Percentiles rank a stretch among this genome's conserved stretches.
phyloP scores from a whole-genome alignment of 2,888 invertebrate species.

The Physocephala rufipes region DNA sequence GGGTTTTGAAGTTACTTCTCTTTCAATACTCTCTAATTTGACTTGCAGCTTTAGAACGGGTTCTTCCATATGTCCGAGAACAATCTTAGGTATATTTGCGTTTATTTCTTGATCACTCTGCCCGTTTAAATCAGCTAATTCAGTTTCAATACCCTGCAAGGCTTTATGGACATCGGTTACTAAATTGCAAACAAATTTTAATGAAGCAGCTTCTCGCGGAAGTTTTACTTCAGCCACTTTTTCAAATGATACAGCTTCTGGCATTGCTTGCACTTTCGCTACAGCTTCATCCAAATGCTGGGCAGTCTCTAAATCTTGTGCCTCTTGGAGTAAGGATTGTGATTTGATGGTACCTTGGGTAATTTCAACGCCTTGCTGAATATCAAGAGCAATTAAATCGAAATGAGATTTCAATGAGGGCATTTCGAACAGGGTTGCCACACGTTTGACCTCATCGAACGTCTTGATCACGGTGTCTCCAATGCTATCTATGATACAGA shows the following conservation, averaged over 20 bases:
- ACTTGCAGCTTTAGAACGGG: slow-evolving; percentile 58
- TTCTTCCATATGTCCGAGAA: slow-evolving; percentile 58
- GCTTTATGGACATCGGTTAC: slow-evolving; percentile 66
- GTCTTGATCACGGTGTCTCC: slow-evolving; percentile 69
- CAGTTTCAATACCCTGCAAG: slow-evolving; percentile 63
- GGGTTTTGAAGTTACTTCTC: slow-evolving; percentile 52
- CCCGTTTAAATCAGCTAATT: slow-evolving; percentile 58
- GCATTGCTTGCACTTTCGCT: slow-evolving; percentile 60
- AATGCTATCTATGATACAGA: slow-evolving; percentile 72
- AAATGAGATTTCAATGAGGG: slow-evolving; percentile 66
- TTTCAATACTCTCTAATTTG: slow-evolving; percentile 57
- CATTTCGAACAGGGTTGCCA: slow-evolving; percentile 67
- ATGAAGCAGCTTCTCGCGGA: slow-evolving; percentile 60
- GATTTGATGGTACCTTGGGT: slow-evolving; percentile 70
- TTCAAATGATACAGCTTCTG: slow-evolving; percentile 59
- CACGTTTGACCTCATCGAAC: slow-evolving; percentile 68
- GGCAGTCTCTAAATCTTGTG: slow-evolving; percentile 64
- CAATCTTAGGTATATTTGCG: slow-evolving; percentile 59
- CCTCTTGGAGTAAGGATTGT: slow-evolving; percentile 69
- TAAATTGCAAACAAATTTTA: slow-evolving; percentile 63
- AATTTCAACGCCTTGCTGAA: slow-evolving; percentile 67
- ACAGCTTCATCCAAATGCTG: slow-evolving; percentile 64
- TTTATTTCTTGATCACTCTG: slow-evolving; percentile 62
- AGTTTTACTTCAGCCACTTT: slow-evolving; percentile 58
- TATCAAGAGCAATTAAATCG: slow-evolving; percentile 67